Evolutionary conservation across 2,797 vertebrate genomes (phyloP).

Genomic region (Cyclopterus lumpus): DNA sequence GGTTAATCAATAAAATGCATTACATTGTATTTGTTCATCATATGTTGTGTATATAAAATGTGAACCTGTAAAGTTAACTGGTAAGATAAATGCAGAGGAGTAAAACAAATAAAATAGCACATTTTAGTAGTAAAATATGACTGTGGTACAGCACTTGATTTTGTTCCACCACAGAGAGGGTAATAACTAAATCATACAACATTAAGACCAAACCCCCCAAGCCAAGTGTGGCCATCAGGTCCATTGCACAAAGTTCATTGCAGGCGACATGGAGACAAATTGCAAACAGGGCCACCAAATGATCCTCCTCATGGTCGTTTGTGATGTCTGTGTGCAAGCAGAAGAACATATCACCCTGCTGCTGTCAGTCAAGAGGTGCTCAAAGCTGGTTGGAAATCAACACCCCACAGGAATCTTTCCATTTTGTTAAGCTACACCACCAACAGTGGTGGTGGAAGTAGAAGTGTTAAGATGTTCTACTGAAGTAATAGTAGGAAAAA

Average conservation of each 20-base stretch:
- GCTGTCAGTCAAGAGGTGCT: conserved; percentile 68
- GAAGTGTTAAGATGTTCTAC: not conserved
- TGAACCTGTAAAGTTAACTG: not conserved
- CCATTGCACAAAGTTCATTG: conserved; percentile 28
- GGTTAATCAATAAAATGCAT: not conserved
- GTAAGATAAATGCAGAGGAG: not conserved
- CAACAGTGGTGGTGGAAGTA: not conserved
- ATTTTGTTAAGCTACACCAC: not conserved
- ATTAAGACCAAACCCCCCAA: not conserved
- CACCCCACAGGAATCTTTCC: conserved; percentile 22
- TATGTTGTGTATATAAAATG: not conserved
- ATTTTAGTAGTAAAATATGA: not conserved
- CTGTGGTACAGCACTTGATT: not conserved
- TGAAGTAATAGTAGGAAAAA: not conserved
- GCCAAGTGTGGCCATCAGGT: not conserved
- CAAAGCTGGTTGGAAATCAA: conserved; percentile 24
- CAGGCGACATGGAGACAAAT: conserved; percentile 54
- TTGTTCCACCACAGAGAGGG: not conserved
- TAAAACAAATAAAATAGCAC: not conserved
- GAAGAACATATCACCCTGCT: conserved; percentile 62
- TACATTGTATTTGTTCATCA: not conserved
- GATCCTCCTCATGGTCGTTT: conserved; percentile 38
- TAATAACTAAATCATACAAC: not conserved
- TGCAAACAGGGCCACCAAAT: conserved; percentile 32
- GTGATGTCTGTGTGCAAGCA: conserved; percentile 43